Evolutionary conservation across 2,888 invertebrate species (phyloP), one percentile per base, ranked within the genome.

Genomic region (Aleiodes testaceus): DNA sequence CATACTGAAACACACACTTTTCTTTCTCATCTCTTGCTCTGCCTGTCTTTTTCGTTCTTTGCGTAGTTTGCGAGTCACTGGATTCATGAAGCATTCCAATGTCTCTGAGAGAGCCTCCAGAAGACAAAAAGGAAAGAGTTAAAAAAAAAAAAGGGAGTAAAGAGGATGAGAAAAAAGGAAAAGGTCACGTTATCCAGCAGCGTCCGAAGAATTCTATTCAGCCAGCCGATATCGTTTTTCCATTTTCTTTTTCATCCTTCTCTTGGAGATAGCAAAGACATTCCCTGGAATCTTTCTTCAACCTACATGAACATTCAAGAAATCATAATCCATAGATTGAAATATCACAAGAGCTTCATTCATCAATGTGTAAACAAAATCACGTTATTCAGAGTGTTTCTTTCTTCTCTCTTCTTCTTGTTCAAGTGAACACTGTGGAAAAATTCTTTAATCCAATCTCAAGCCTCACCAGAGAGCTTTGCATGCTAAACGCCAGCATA

Each of bases 1-100:
- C 82, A 82, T 80, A 80, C 79, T 79, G 81, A 80, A 78, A 76
- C 26, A 75, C 69, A 80, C 80, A 73, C 74, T 74, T 69, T 68
- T 73, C 64, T 65, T 53, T 55, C 70, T 26, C 70, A 64, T 42
- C 53, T 64, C 53, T 63, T 66, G 53, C 26, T 42, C 47, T 65
- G 42, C 55, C 42, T 53, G 20, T n/a, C 44, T 20, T 50, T 18
- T 45, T 12, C 14, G 26, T 26, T n/a, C 66, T 66, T 50, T 55
- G 30, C 66, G 50, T 67, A 66, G 61, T 49, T 55, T 63, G 61
- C 45, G 50, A 30, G 16, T 66, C 59, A 14, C 66, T 71, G 71
- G 71, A 66, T 71, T 71, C 71, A 71, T 71, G 66, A 66, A 45
- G 61, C 71, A 71, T 71, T 71, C 71, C 71, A 20, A 66, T 49